Conservation (phyloP, 2,113 vertebrate genomes). For the Halichoeres trimaculatus region DNA sequence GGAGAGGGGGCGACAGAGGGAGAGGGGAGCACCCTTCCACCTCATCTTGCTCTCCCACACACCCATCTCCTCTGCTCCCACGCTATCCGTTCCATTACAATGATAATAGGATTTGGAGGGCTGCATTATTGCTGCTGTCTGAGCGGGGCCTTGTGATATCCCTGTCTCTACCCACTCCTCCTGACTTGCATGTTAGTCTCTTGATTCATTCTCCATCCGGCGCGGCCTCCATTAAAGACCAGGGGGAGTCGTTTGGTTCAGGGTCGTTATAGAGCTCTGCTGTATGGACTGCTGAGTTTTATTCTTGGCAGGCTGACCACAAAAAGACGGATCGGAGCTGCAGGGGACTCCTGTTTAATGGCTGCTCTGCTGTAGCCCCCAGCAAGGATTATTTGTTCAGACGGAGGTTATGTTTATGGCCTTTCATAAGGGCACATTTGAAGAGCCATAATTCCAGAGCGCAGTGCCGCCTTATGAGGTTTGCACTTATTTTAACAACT, state of each 20-base stretch:
- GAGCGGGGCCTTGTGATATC: slow-evolving; percentile 66
- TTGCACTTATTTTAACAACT: slow-evolving; percentile 45
- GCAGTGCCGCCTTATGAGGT: slow-evolving; percentile 27
- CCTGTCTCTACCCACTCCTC: slow-evolving; percentile 53
- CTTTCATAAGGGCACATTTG: slow-evolving; percentile 48
- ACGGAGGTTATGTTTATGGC: slow-evolving; percentile 61
- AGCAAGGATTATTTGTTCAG: slow-evolving; percentile 54
- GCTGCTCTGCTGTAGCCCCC: slow-evolving; percentile 46
- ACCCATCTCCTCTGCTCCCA: slow-evolving; percentile 65
- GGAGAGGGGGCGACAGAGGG: slow-evolving; percentile 14
- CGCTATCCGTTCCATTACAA: slow-evolving; percentile 75
- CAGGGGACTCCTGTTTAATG: slow-evolving; percentile 55
- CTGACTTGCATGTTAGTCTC: slow-evolving; percentile 64
- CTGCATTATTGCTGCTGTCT: slow-evolving; percentile 76
- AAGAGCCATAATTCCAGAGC: slow-evolving; percentile 43
- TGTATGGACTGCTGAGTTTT: slow-evolving; percentile 66
- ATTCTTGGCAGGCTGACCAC: slow-evolving; percentile 54
- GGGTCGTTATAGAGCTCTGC: slow-evolving; percentile 53
- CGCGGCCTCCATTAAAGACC: slow-evolving; percentile 61
- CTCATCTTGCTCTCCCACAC: slow-evolving; percentile 54
- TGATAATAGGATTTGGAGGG: slow-evolving; percentile 81
- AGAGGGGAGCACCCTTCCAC: slow-evolving; percentile 42
- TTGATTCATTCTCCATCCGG: slow-evolving; percentile 70
- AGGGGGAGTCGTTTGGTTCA: slow-evolving; percentile 63
- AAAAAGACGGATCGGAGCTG: slow-evolving; percentile 45